phyloP scores from a whole-genome alignment of 2,797 vertebrate species.

The Clarias laeviceps region DNA sequence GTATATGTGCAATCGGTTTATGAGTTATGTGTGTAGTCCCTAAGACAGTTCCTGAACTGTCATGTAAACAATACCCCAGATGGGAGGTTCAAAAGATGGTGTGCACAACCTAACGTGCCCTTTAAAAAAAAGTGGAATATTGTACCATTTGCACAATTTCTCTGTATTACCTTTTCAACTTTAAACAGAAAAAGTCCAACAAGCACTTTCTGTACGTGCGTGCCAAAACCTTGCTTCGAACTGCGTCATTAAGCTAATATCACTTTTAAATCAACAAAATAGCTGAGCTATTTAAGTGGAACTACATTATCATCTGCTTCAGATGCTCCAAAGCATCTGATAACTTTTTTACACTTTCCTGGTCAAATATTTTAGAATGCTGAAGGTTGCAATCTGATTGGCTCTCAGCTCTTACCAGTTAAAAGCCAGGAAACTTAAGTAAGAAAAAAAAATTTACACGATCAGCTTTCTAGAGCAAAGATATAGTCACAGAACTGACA shows the following conservation, averaged over 20 bases:
- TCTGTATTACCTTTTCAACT: neutral
- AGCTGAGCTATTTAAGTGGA: neutral
- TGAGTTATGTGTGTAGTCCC: slow-evolving; percentile 30
- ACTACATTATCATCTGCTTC: neutral
- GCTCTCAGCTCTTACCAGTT: neutral
- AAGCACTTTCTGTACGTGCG: neutral
- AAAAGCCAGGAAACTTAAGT: neutral
- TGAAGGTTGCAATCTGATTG: neutral
- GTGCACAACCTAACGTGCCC: neutral
- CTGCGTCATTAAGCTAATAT: neutral
- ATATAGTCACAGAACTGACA: neutral
- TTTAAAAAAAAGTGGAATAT: neutral
- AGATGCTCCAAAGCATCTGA: neutral
- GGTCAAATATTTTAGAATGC: neutral
- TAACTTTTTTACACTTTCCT: neutral
- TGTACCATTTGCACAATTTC: neutral
- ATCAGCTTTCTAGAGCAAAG: neutral
- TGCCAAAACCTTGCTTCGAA: neutral
- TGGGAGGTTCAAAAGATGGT: neutral
- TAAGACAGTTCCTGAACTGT: slow-evolving; percentile 8
- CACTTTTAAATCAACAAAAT: neutral
- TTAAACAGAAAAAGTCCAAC: neutral
- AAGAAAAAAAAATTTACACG: no score
- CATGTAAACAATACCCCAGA: slow-evolving; percentile 29
- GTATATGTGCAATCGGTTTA: slow-evolving; percentile 14